Base-by-base conservation (phyloP, 2,888 invertebrate genomes). In the Pherbina coryleti region DNA sequence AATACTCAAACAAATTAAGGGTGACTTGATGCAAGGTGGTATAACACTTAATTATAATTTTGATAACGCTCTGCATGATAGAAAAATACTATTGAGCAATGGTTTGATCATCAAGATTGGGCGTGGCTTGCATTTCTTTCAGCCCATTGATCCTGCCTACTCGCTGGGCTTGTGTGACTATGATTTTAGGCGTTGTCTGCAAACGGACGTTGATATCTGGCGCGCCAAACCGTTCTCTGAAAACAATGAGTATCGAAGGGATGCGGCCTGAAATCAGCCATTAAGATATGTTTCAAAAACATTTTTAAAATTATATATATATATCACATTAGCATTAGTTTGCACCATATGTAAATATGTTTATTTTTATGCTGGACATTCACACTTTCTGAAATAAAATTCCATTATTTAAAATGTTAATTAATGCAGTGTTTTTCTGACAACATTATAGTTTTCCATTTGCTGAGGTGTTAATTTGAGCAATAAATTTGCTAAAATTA, bases 91-190 rank as follows among this genome's bases (percentile, higher is more conserved):
- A 96, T 96, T 97, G 82, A 94, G 94, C 90, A 95, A 94, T 82
- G 97, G 97, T 1, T 97, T 96, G 96, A 93, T 96, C n/a, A 93
- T 97, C 75, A 96, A 97, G 91, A 95, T 97, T 80, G 97, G 97
- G 3, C 91, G 97, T 86, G 97, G 97, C 0, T 89, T 97, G 79
- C 96, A 97, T 87, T 95, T 94, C 86, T 97, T 94, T 87, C 95
- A 95, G 89, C 92, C 94, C 0, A 92, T 93, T 44, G 92, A 92
- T 78, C 94, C 94, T 86, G 94, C 94, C 86, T 91, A 92, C 19
- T 34, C 67, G 17, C 87, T 97, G 0, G 97, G 97, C 3, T 91
- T 92, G 60, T 93, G 92, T 85, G 95, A 97, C 85, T 90, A 94
- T 84, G 94, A 95, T 85, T 90, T 96, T 51, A 90, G 97, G 79